phyloP scores from a whole-genome alignment of 2,797 vertebrate genomes.

The Arvicola amphibius region DNA sequence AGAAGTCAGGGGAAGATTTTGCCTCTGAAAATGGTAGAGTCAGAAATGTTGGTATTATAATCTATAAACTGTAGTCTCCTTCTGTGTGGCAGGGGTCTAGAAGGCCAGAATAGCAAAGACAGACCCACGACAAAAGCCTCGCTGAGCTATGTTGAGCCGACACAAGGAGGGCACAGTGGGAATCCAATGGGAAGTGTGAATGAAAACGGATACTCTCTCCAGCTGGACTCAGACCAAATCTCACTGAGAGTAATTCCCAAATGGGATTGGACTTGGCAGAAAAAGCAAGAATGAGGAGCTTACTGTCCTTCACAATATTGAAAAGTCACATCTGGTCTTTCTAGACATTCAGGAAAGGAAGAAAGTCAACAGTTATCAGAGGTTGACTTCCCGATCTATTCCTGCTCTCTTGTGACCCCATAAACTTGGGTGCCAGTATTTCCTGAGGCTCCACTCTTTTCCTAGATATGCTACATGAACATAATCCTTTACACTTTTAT shows the following conservation, averaged over 20 bases:
- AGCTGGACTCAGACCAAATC: not conserved
- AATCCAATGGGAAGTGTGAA: not conserved
- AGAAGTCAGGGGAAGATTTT: not conserved
- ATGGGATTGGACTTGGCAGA: not conserved
- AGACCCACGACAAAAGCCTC: not conserved
- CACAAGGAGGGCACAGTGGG: not conserved
- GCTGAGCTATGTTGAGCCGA: not conserved
- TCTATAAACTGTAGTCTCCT: not conserved
- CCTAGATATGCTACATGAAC: not conserved
- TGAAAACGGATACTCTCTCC: not conserved
- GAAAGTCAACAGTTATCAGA: not conserved
- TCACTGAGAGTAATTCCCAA: not conserved
- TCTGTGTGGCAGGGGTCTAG: accelerated
- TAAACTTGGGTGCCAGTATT: not conserved
- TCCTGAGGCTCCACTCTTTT: not conserved
- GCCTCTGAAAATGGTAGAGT: not conserved
- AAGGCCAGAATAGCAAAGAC: not conserved
- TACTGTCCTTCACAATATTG: not conserved
- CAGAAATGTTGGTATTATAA: not conserved
- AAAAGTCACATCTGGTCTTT: not conserved
- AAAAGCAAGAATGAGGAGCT: not conserved
- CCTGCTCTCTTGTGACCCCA: not conserved
- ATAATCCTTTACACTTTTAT: not conserved
- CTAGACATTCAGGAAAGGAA: not conserved
- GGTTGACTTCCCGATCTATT: not conserved